Evolutionary conservation across 2,888 invertebrate genomes (phyloP), one percentile per base, ranked within the genome.

Genomic region (Noctua comes): DNA sequence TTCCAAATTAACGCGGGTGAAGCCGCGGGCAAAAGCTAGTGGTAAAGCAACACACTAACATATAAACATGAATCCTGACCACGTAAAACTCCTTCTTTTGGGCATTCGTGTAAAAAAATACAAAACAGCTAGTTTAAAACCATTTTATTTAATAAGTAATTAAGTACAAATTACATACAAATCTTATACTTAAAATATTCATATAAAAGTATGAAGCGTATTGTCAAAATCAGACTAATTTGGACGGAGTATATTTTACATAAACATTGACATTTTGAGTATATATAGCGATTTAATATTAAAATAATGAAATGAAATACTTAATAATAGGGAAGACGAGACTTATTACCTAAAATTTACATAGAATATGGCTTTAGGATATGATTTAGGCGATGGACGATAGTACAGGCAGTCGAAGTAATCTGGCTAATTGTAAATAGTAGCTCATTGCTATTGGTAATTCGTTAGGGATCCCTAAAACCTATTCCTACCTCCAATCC

Each of bases 191-290:
- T 91, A 90, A 88, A 88, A 77, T 80, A 82, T 71, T 79, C 77
- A 88, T 88, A 88, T 88, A 90, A 91, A 90, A 90, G 89, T 88
- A 88, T 87, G 89, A 93, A 95, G 93, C 93, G 91, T 92, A 92
- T 85, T 91, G 89, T 92, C 92, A 90, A 92, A 93, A 92, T 95
- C 95, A 96, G 96, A 96, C 95, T 86, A 95, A 93, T 94, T 86
- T 95, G 96, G 96, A 96, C 96, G 96, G 95, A 92, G 82, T 88
- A 84, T 90, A 91, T 88, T 91, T 88, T 91, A 92, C 88, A 90
- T 87, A 86, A 83, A 82, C 65, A 2, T 78, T 82, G 69, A 77
- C 69, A 78, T 82, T 87, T 87, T 68, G 86, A 82, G 78, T 84
- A 83, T 73, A 83, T 77, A 84, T 77, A 84, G 85, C 84, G 57